phyloP scores from a whole-genome alignment of 2,113 vertebrate species.

The Diadophis punctatus region DNA sequence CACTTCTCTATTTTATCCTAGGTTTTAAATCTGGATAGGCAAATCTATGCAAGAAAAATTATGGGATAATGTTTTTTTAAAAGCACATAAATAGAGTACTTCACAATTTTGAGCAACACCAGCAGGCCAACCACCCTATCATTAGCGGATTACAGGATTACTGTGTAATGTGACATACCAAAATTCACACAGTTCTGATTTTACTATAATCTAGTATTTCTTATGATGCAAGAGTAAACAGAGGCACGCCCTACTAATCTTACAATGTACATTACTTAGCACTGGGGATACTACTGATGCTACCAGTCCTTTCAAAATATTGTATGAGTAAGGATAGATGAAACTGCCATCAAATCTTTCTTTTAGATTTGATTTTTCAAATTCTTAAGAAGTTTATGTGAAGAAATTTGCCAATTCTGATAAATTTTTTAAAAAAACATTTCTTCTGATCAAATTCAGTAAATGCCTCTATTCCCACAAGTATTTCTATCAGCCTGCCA shows the following conservation, averaged over 20 bases:
- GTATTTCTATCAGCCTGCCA: background rate
- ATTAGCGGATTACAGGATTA: background rate
- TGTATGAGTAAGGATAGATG: background rate
- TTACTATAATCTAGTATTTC: slow-evolving; percentile 5
- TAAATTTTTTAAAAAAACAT: background rate
- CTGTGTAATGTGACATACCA: background rate
- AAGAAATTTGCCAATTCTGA: background rate
- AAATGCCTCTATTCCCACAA: background rate
- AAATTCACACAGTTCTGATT: slow-evolving; percentile 6
- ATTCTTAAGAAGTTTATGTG: background rate
- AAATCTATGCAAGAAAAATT: background rate
- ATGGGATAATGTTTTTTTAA: background rate
- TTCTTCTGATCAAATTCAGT: background rate
- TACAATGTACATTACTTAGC: background rate
- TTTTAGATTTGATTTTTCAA: background rate
- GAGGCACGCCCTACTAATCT: background rate
- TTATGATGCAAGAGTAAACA: slow-evolving; percentile 7
- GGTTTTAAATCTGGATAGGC: background rate
- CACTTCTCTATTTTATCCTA: background rate
- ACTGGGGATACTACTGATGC: background rate
- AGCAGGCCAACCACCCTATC: background rate
- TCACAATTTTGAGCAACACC: slow-evolving; percentile 12
- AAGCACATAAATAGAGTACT: background rate
- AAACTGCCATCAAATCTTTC: background rate
- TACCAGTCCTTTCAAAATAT: background rate